A percentile compares a stretch with the other conserved stretches of the same genome.
phyloP scores from a whole-genome alignment of 2,888 invertebrate genomes.

The Drosophila pseudotalamancana region DNA sequence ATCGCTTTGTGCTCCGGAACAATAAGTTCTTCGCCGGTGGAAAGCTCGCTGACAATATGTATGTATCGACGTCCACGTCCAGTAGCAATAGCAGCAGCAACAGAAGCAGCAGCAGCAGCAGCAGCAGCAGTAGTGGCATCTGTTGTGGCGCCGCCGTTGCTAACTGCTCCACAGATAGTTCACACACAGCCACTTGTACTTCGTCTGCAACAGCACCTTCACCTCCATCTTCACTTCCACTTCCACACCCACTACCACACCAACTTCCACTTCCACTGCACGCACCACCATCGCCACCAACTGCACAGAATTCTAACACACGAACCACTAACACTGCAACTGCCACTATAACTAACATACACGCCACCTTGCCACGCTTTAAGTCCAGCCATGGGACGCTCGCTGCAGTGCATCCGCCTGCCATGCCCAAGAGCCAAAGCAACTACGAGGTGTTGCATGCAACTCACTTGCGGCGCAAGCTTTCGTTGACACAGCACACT shows the following conservation, averaged over 20 bases:
- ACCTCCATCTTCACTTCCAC: conserved; percentile 40
- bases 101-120: conserved; percentile 69
- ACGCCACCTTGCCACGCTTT: conserved; percentile 61
- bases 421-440: conserved; percentile 72
- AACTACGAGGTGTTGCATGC: conserved; percentile 57
- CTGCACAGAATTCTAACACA: conserved; percentile 21
- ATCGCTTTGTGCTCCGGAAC: conserved; percentile 92
- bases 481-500: conserved; percentile 38
- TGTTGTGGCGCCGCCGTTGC: conserved; percentile 56
- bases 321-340: conserved; percentile 38
- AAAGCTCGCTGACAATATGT: conserved; percentile 85
- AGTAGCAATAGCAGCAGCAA: conserved; percentile 74
- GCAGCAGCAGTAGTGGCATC: conserved; percentile 54
- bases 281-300: conserved; percentile 32
- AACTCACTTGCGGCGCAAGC: conserved; percentile 58
- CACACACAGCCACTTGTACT: conserved; percentile 53
- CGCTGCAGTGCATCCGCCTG: conserved; percentile 63
- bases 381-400: conserved; percentile 40
- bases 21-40: conserved; percentile 84
- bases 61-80: conserved; percentile 82
- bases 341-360: conserved; percentile 70
- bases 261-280: conserved; percentile 28
- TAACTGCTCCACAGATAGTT: conserved; percentile 44
- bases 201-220: conserved; percentile 46
- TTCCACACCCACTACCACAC: conserved; percentile 53